These are phyloP conservation scores for Diarsia brunnea DNA, from an alignment of 2,888 invertebrate species.

Conservation along the genomic window DNA sequence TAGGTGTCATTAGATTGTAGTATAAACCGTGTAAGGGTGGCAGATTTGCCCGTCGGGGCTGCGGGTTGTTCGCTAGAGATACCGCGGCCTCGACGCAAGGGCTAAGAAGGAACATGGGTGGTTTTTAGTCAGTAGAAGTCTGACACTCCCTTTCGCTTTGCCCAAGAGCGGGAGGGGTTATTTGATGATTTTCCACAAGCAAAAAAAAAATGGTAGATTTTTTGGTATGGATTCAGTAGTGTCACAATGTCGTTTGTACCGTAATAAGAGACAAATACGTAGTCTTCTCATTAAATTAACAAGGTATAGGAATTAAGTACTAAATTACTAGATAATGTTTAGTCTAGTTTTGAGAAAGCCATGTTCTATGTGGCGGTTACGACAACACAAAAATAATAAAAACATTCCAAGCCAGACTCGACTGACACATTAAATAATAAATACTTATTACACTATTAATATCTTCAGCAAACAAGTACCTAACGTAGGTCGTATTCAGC, in stretches of 20 bases:
- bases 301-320: background rate
- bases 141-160: too few relatives aligned
- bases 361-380: background rate
- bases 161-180: too few relatives aligned
- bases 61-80: too few relatives aligned
- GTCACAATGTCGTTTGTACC: background rate
- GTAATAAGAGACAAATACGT: background rate
- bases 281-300: background rate
- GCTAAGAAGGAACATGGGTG: too few relatives aligned
- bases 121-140: too few relatives aligned
- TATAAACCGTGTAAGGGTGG: too few relatives aligned
- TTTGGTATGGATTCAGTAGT: background rate
- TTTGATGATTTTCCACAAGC: too few relatives aligned
- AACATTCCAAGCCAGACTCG: background rate
- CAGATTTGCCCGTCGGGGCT: too few relatives aligned
- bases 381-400: background rate
- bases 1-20: too few relatives aligned
- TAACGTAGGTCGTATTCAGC: constrained; percentile 24
- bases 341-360: background rate
- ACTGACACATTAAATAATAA: constrained; percentile 1
- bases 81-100: too few relatives aligned
- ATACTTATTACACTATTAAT: constrained; percentile 8
- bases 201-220: too few relatives aligned
- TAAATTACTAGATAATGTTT: background rate
- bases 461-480: constrained; percentile 9